Conservation (phyloP, 1,140 invertebrate genomes). For the Xylocopa sonorina region DNA sequence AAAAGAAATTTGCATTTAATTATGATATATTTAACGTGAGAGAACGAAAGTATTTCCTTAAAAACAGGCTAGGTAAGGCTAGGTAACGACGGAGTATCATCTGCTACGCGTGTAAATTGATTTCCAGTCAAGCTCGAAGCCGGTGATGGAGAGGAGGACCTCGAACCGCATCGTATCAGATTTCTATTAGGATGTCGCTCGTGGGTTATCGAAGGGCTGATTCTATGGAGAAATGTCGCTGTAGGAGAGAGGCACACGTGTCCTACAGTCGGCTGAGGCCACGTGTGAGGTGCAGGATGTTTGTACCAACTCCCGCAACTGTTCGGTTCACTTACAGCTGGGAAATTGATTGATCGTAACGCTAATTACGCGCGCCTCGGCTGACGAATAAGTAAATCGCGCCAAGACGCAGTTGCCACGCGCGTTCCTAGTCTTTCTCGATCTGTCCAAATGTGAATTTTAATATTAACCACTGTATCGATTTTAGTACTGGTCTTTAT, state of each 20-base stretch:
- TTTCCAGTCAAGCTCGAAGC: neutral
- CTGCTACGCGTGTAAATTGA: neutral
- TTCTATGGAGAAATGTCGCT: conserved; percentile 34
- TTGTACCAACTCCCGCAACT: conserved; percentile 22
- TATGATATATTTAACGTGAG: too few relatives aligned
- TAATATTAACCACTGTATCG: too few relatives aligned
- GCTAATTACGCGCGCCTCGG: conserved; percentile 15
- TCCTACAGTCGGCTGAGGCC: conserved; percentile 29
- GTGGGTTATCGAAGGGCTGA: conserved; percentile 30
- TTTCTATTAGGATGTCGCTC: neutral
- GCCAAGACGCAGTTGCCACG: neutral
- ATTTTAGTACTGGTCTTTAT: too few relatives aligned
- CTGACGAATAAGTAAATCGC: too few relatives aligned
- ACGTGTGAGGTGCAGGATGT: conserved; percentile 52
- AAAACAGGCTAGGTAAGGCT: too few relatives aligned
- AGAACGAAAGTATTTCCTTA: too few relatives aligned
- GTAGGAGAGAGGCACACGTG: conserved; percentile 47
- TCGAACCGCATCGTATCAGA: neutral
- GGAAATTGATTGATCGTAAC: conserved; percentile 22
- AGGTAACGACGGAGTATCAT: neutral
- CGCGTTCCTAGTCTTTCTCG: neutral
- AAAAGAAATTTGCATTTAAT: too few relatives aligned
- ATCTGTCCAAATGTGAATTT: neutral
- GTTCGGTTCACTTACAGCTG: neutral
- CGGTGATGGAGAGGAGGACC: neutral